Base-by-base conservation (phyloP, 2,888 invertebrate genomes). In the Heliconius sara region DNA sequence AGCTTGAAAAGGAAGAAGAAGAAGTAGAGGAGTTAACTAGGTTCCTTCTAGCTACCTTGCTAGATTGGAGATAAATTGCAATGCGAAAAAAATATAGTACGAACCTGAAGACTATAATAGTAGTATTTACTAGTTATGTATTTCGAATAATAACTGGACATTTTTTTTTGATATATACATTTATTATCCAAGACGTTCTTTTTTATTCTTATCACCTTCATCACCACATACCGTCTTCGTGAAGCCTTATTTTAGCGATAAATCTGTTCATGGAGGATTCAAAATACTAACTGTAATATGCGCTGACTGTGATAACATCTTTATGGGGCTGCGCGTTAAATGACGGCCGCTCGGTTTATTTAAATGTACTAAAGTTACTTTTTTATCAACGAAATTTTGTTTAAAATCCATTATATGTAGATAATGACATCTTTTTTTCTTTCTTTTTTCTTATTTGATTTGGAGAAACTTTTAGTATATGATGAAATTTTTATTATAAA, bases 251-350 rank as follows among this genome's bases (percentile, higher is more conserved):
- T n/a, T 30, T 13, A 74, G 60, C n/a, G 79, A 79, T 68, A 83
- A 84, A 73, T 82, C 73, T 79, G 34, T 80, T 79, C 91, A 91
- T 91, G 91, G 88, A 92, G 92, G 92, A 91, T 88, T 86, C 87
- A 84, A 81, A 84, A 83, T 80, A 78, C 79, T 89, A 89, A 88
- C 90, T 86, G 89, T 90, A 80, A 78, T 86, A 84, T 84, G 83
- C 83, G 85, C 83, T 80, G 68, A 80, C 78, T 80, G 66, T 76
- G 91, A 91, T 92, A 89, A 88, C 83, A 92, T 92, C 91, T 89
- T 80, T 85, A 86, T 87, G 86, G 84, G 80, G 80, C 81, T 79
- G 83, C 84, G 85, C 87, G 82, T 75, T 77, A 83, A 88, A 85
- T 81, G 78, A 86, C 60, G 30, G 67, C 19, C 66, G 25, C 57